Evolutionary conservation across 2,888 invertebrate species (phyloP), one percentile per base, ranked within the genome.

Genomic region (Branchellion lobata): DNA sequence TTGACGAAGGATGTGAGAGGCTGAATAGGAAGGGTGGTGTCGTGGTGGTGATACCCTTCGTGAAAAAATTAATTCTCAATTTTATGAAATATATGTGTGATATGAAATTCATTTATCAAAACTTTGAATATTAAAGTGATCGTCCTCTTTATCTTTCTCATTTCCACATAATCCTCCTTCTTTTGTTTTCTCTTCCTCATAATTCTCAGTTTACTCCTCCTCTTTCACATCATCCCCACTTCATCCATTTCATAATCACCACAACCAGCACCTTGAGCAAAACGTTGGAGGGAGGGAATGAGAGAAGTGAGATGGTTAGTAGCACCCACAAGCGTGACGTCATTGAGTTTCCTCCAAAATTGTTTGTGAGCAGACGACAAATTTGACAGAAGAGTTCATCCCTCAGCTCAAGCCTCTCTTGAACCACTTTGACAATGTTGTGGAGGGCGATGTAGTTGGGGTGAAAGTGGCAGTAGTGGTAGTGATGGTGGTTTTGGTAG

Each of bases 351-450:
- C 91, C 89, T 81, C 91, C 92, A 0, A 96, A 95, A 86, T 95
- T 95, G 84, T 94, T 94, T 21, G 94, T 95, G 5, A 86, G 85
- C 83, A 88, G 87, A 51, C 88, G 84, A 40, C 87, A 84, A 78
- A 88, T 83, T 84, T 88, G 88, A 79, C 87, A 86, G 82, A 94
- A 91, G 83, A 96, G 93, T 89, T 96, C 96, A 86, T 96, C 96
- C 11, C 96, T 88, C 11, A 96, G 87, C 86, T 96, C 96, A 84
- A 96, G 95, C 14, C 95, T 90, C 87, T 96, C 95, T 81, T 96
- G 91, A 0, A 95, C 95, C 34, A 79, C 68, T 24, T 65, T 61
- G 14, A 83, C 40, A 31, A 83, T 74, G 53, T 79, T 51, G 11
- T 79, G 73, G 31, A 83, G 57, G 14, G 78, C 31, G 1, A 69